A percentile compares a stretch with the other conserved stretches of the same genome.
phyloP scores from a whole-genome alignment of 2,888 invertebrate genomes.

The Volucella zonaria region DNA sequence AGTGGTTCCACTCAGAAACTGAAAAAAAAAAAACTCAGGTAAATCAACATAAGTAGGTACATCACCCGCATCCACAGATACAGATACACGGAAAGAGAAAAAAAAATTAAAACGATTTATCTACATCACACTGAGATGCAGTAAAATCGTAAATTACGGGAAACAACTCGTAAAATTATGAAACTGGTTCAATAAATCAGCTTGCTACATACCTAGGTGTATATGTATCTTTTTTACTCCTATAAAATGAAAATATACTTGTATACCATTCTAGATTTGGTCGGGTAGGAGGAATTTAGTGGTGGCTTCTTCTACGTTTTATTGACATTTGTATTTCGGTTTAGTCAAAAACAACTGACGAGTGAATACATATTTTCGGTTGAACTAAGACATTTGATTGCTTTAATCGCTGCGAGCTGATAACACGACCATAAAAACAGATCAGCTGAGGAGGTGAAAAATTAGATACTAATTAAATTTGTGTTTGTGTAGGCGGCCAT shows the following conservation, averaged over 20 bases:
- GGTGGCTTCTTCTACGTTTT: neutral
- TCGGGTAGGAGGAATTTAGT: neutral
- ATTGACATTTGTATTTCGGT: neutral
- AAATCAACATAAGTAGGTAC: neutral
- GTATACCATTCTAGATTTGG: neutral
- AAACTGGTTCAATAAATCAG: constrained; percentile 23
- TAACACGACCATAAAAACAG: constrained; percentile 12
- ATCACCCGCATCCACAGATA: constrained; percentile 5
- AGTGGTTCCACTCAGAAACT: neutral
- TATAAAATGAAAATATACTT: neutral
- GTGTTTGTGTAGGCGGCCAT: neutral
- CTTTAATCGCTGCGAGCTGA: constrained; percentile 23
- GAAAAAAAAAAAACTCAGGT: neutral
- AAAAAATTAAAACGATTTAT: constrained; percentile 10
- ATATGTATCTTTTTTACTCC: neutral
- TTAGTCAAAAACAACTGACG: constrained; percentile 14
- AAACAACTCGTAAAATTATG: constrained; percentile 32
- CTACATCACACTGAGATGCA: constrained; percentile 1
- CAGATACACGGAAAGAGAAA: neutral
- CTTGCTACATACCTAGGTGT: neutral
- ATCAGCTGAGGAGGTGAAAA: neutral
- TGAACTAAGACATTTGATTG: constrained; percentile 30
- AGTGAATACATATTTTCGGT: constrained; percentile 5
- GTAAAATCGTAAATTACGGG: constrained; percentile 27
- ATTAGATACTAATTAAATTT: neutral